Conservation (phyloP, 2,797 vertebrate species). For the Malacoctenus gilli region DNA sequence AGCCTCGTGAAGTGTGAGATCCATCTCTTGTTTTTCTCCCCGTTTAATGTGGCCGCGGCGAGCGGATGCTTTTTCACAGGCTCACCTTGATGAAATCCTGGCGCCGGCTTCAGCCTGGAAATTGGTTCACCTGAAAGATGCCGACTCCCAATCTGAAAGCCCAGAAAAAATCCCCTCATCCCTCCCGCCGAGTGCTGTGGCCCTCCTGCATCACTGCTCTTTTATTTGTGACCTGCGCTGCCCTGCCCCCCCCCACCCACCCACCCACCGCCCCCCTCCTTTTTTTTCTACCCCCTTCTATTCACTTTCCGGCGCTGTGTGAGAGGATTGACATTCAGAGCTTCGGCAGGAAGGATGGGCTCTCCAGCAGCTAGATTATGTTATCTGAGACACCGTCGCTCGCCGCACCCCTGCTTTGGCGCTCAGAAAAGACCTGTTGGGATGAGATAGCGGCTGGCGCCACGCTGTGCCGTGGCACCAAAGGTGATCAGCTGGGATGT, state of each 20-base stretch:
- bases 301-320: constrained; percentile 21
- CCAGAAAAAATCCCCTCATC: constrained; percentile 10
- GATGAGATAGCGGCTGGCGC: constrained; percentile 46
- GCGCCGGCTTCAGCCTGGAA: constrained; percentile 11
- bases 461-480: constrained; percentile 34
- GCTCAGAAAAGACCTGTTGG: constrained; percentile 46
- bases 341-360: constrained; percentile 37
- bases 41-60: constrained; percentile 18
- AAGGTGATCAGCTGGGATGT: constrained; percentile 39
- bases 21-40: constrained; percentile 20
- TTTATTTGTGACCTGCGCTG: constrained; percentile 36
- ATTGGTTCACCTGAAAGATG: constrained; percentile 42
- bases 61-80: constrained; percentile 24
- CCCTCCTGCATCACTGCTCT: constrained; percentile 5
- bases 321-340: constrained; percentile 27
- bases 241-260: no score
- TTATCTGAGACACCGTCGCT: constrained; percentile 43
- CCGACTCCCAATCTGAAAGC: constrained; percentile 42
- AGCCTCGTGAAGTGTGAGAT: constrained; percentile 9
- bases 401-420: constrained; percentile 33
- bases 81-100: constrained; percentile 46
- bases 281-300: constrained; percentile 24
- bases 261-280: constrained; percentile 42
- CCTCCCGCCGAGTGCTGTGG: constrained; percentile 9
- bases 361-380: constrained; percentile 37